Conservation (phyloP, 2,797 vertebrate genomes). For the Sebastes nivosus region DNA sequence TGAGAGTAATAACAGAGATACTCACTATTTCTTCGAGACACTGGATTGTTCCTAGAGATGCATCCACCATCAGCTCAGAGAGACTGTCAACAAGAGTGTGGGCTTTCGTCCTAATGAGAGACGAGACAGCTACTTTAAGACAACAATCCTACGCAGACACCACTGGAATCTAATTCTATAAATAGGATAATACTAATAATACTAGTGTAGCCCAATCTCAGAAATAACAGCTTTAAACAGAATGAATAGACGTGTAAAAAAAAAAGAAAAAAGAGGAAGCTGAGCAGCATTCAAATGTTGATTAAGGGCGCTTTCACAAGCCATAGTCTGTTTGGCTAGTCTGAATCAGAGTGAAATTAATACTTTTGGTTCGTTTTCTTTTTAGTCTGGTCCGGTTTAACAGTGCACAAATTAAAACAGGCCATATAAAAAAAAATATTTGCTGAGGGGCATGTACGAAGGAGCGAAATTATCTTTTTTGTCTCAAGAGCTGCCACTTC, state of each 20-base stretch:
- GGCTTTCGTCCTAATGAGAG: slow-evolving; percentile 84
- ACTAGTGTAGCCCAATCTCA: background rate
- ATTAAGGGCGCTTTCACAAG: no score
- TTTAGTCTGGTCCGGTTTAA: no score
- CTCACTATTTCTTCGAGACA: slow-evolving; percentile 98
- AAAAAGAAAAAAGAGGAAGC: background rate
- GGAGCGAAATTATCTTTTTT: no score
- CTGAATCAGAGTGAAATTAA: no score
- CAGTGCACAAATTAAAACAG: no score
- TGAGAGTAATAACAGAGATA: slow-evolving; percentile 18
- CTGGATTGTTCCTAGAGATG: slow-evolving; percentile 88
- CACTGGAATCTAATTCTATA: background rate
- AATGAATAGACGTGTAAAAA: background rate
- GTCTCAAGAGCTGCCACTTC: no score
- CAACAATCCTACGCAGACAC: background rate
- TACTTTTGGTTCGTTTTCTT: no score
- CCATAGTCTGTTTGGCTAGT: no score
- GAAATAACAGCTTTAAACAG: background rate
- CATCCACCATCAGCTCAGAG: slow-evolving; percentile 90
- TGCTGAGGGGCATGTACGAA: no score
- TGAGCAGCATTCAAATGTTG: background rate
- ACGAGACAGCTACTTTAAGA: background rate
- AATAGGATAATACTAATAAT: background rate
- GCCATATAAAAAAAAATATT: no score
- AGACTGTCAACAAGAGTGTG: slow-evolving; percentile 89